Evolutionary conservation across 2,888 invertebrate species (phyloP).

Genomic region (Metacarcinus magister): DNA sequence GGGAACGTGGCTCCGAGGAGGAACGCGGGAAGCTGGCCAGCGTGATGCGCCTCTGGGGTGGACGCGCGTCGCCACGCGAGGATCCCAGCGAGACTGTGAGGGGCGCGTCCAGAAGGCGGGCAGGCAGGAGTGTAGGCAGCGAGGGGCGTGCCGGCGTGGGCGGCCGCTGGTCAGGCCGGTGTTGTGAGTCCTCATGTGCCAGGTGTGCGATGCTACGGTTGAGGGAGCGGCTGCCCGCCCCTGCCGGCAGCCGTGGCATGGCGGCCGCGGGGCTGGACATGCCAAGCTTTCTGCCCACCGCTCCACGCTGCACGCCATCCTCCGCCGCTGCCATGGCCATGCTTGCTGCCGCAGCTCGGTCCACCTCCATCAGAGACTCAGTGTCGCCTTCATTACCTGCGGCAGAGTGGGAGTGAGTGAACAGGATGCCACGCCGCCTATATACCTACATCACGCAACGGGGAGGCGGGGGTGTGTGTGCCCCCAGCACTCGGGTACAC

Average conservation of each 20-base stretch:
- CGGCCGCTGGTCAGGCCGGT: constrained; percentile 77
- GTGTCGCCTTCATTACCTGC: constrained; percentile 78
- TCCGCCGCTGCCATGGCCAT: background rate
- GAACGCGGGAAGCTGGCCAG: constrained; percentile 65
- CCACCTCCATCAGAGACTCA: constrained; percentile 76
- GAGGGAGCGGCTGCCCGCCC: constrained; percentile 71
- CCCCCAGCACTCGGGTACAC: background rate
- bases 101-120: constrained; percentile 59
- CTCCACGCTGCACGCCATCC: background rate
- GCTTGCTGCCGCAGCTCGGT: constrained; percentile 6
- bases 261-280: background rate
- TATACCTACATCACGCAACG: no score
- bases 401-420: background rate
- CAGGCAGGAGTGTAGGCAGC: constrained; percentile 79
- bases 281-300: background rate
- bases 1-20: constrained; percentile 76
- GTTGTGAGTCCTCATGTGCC: constrained; percentile 77
- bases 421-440: no score
- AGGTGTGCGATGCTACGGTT: constrained; percentile 79
- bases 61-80: constrained; percentile 49
- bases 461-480: background rate
- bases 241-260: constrained; percentile 46
- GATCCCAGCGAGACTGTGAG: constrained; percentile 62
- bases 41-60: constrained; percentile 56
- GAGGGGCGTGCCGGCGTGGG: constrained; percentile 82